Base-by-base conservation (phyloP, 2,888 invertebrate genomes). In the Sinelater perroti region DNA sequence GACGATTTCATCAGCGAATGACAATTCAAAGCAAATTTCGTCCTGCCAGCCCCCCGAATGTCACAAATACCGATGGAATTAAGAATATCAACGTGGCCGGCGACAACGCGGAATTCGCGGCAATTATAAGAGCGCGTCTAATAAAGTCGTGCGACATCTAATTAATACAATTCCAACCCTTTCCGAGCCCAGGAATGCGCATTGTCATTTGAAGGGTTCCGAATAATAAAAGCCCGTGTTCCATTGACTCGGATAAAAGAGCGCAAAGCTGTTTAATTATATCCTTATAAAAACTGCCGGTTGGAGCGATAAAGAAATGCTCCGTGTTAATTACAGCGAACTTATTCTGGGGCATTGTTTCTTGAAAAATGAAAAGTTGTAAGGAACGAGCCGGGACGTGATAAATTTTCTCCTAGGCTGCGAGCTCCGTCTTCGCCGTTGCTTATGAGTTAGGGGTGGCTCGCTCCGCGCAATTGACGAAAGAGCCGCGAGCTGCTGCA, bases 131-230 rank as follows among this genome's bases (percentile, higher is more conserved):
- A 58, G 40, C 49, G 47, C 54, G 50, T 64, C 65, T 70, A 73
- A 73, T 72, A 72, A 72, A 73, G 71, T 69, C 70, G 66, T 69
- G 69, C 70, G 61, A 70, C 72, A 70, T 72, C 70, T 71, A 72
- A 72, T 72, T 73, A 72, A 72, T 71, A 70, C 71, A 70, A 72
- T 70, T 70, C 68, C 69, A 71, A 72, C 72, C 73, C 72, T 72
- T 72, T 66, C 60, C 61, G 55, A 64, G 58, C 64, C 60, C 60
- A 60, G 70, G 71, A 71, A 72, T 72, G 67, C 67, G 70, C 69
- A 72, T 70, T 71, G 71, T 71, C 72, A 71, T 69, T 67, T 63
- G 63, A 59, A 67, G 70, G 69, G 68, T 64, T 61, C 61, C 63
- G 62, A 58, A 62, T 67, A 67, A 68, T 65, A 67, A 67, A 63